These are phyloP conservation scores for Malacosoma neustria DNA, from an alignment of 2,888 invertebrate genomes.

Conservation along the genomic window DNA sequence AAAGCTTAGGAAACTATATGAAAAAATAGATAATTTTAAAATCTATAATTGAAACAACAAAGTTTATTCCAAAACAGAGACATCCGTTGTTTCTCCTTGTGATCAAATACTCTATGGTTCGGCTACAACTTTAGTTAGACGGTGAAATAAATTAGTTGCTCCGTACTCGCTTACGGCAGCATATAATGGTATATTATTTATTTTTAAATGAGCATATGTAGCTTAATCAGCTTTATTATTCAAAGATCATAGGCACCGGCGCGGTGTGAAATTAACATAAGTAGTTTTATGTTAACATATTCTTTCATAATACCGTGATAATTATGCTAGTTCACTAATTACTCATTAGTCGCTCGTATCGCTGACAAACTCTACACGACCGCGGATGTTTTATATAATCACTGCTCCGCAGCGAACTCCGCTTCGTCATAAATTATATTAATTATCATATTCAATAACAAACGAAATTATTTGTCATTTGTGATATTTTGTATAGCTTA, in stretches of 20 bases:
- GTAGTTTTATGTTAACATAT: slow-evolving; percentile 1
- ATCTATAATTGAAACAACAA: too few species aligned
- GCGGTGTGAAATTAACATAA: slow-evolving; percentile 4
- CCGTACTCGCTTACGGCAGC: not conserved
- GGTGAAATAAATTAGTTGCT: not conserved
- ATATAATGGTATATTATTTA: not conserved
- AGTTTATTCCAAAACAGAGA: too few species aligned
- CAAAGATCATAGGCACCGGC: not conserved
- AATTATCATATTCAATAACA: too few species aligned
- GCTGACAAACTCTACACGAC: slow-evolving; percentile 15
- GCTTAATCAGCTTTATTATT: not conserved
- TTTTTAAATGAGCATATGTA: not conserved
- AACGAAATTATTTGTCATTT: too few species aligned
- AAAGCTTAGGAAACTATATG: too few species aligned
- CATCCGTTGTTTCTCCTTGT: too few species aligned
- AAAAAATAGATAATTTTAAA: too few species aligned
- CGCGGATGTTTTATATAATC: slow-evolving; percentile 15
- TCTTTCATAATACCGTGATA: slow-evolving; percentile 15
- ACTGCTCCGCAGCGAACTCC: slow-evolving; percentile 7
- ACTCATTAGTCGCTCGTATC: slow-evolving; percentile 15
- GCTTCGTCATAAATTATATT: slow-evolving; percentile 2
- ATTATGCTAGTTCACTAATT: slow-evolving; percentile 17
- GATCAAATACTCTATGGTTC: too few species aligned
- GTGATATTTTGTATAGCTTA: too few species aligned
- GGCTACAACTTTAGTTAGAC: too few species aligned